Conservation (phyloP, 2,797 vertebrate genomes). For the Labeo calbasu region DNA sequence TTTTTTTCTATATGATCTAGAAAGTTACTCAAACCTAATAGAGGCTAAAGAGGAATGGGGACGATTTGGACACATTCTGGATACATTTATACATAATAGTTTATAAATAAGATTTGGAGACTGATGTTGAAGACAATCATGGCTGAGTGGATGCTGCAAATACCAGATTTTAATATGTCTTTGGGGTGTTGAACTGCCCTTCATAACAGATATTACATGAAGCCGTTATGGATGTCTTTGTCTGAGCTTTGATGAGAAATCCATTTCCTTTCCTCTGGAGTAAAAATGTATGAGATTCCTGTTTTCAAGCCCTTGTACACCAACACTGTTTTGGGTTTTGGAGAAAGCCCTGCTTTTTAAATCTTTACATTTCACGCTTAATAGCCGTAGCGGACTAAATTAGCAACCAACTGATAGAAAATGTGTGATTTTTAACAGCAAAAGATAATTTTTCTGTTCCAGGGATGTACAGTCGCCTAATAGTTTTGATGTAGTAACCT, state of each 20-base stretch:
- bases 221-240: background rate
- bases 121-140: background rate
- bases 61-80: background rate
- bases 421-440: background rate
- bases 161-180: conserved; percentile 10
- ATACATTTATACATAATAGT: background rate
- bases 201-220: conserved; percentile 6
- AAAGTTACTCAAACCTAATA: background rate
- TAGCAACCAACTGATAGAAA: conserved; percentile 32
- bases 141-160: background rate
- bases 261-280: background rate
- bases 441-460: conserved; percentile 15
- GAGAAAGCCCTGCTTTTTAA: background rate
- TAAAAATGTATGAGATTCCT: background rate
- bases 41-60: background rate
- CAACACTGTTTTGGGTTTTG: background rate
- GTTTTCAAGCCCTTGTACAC: background rate
- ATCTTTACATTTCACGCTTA: conserved; percentile 10
- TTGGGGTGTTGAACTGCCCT: conserved; percentile 9
- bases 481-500: conserved; percentile 67
- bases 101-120: background rate
- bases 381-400: conserved; percentile 8
- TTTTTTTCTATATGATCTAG: background rate
- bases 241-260: background rate
- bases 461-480: conserved; percentile 54